phyloP scores from a whole-genome alignment of 2,113 vertebrate species.

The Isurus oxyrinchus region DNA sequence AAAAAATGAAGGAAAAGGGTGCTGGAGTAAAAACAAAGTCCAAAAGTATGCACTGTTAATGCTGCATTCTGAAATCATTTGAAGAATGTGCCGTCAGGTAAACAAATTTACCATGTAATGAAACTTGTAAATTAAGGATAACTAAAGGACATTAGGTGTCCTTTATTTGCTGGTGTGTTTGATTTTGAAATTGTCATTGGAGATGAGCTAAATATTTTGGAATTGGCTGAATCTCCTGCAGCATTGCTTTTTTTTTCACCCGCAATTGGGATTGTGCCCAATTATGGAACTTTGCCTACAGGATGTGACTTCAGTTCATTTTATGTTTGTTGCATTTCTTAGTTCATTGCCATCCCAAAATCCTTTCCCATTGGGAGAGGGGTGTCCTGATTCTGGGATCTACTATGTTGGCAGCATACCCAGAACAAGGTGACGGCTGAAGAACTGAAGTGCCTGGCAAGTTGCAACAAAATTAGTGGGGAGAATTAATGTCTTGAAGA shows the following conservation, averaged over 20 bases:
- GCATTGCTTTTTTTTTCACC: neutral
- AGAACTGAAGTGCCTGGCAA: neutral
- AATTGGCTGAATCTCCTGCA: neutral
- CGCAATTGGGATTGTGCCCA: neutral
- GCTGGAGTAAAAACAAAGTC: neutral
- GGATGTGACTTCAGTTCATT: neutral
- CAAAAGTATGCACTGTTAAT: neutral
- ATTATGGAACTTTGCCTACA: neutral
- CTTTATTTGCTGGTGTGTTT: neutral
- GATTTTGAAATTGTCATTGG: neutral
- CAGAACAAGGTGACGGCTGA: neutral
- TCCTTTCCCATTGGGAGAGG: neutral
- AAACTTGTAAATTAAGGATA: neutral
- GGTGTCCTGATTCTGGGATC: neutral
- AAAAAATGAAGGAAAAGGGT: neutral
- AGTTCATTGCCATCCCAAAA: neutral
- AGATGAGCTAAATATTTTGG: neutral
- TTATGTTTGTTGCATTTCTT: neutral
- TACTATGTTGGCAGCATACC: neutral
- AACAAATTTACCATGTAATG: neutral
- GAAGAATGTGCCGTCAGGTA: neutral
- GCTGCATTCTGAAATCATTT: neutral
- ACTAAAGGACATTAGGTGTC: neutral
- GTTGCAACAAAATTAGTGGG: neutral
- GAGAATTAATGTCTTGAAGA: neutral